Base-by-base conservation (phyloP, 35 echinoderm and acorn worm genomes). In the Heliocidaris erythrogramma region DNA sequence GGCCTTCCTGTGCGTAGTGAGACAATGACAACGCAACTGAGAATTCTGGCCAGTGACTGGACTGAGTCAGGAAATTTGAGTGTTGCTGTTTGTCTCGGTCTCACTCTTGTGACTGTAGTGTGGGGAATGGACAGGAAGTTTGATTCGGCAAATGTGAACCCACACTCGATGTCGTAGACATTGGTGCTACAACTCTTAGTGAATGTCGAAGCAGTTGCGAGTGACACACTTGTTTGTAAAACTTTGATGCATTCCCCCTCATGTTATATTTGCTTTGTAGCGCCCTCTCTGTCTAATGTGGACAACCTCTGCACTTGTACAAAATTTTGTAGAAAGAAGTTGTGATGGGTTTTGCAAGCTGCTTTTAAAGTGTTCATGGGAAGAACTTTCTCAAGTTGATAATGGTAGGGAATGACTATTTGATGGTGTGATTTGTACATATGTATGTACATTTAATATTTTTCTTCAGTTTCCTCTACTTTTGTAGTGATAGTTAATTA, bases 51-150 rank as follows among this genome's bases (percentile, higher is more conserved):
- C 32, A 30, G 14, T 16, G 47, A 48, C 87, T 48, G 87, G 47
- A 47, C 87, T 32, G 87, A 42, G 87, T 89, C 87, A 89, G 87
- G 87, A 89, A 48, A 32, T 48, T 89, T 89, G 87, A 89, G 87
- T 89, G 87, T 89, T 78, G 65, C 65, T 78, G 65, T 78, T 78
- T 78, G 2, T 78, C 65, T 78, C 65, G 27, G 65, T 78, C 65
- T 78, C 65, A 78, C 65, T 78, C 65, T 78, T 78, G 27, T n/a
- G 2, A 78, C 27, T 78, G 65, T 24, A 78, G 65, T 9, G 7
- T 89, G 87, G 27, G 87, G 87, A 11, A 89, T 17, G 10, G 87
- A 7, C 30, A 89, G 87, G 87, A 89, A 89, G 87, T 89, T 9
- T 9, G 87, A 42, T 48, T 32, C 24, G 18, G 87, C 87, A 32